Percentiles rank a stretch among this genome's conserved stretches.
Evolutionary conservation across 53 echinoderm and acorn worm genomes (phyloP).

Genomic region (Mesocentrotus franciscanus): DNA sequence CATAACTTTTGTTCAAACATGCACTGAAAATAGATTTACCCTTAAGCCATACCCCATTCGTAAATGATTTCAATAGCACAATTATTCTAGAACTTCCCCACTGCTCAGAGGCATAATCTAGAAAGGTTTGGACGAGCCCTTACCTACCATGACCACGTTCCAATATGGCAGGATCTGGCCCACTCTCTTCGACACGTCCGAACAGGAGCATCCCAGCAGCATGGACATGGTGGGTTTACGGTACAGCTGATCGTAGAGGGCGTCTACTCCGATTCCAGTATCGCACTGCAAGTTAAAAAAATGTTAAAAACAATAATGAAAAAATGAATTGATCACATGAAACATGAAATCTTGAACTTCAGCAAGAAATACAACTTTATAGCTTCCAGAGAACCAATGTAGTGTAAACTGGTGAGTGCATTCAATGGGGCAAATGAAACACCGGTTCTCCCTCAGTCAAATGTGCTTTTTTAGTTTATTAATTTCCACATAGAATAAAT

Average conservation of each 20-base stretch:
- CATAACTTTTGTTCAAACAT: no score
- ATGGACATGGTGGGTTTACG: constrained; percentile 96
- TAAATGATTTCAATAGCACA: no score
- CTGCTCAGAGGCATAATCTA: not conserved
- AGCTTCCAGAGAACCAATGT: no score
- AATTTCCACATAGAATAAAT: no score
- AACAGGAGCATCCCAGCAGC: constrained; percentile 91
- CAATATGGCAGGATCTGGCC: constrained; percentile 96
- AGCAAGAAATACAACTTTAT: no score
- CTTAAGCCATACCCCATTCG: no score
- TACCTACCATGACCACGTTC: constrained; percentile 98
- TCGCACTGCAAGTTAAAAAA: constrained; percentile 80
- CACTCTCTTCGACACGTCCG: constrained; percentile 93
- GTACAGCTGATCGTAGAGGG: constrained; percentile 97
- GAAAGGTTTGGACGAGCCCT: constrained; percentile 67
- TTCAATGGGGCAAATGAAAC: not conserved
- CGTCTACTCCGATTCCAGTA: constrained; percentile 94
- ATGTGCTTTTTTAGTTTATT: no score
- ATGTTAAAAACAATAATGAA: not conserved
- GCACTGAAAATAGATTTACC: no score
- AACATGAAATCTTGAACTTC: not conserved
- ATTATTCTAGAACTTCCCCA: no score
- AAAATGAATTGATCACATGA: not conserved
- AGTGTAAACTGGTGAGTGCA: no score
- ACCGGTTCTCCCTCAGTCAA: no score